phyloP scores from a whole-genome alignment of 2,797 vertebrate species.

The Dromococcyx pavoninus region DNA sequence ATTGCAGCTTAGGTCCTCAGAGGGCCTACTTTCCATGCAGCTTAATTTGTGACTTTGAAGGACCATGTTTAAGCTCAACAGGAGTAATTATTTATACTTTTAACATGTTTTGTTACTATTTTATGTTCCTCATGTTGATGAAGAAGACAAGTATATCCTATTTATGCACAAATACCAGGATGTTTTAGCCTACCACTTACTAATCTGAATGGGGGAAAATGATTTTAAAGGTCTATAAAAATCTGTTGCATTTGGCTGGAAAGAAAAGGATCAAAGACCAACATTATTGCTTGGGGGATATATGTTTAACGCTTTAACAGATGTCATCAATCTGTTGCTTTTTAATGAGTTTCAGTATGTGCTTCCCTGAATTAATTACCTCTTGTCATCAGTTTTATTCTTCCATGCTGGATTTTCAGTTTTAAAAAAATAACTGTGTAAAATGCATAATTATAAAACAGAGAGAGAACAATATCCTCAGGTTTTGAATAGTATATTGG shows the following conservation, averaged over 20 bases:
- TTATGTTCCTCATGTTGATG: not conserved
- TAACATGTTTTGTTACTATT: not conserved
- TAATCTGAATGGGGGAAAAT: not conserved
- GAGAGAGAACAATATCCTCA: not conserved
- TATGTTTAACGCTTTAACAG: conserved; percentile 42
- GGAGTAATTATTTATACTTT: not conserved
- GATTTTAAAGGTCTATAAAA: not conserved
- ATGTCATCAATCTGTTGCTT: conserved; percentile 40
- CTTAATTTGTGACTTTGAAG: not conserved
- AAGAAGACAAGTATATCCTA: not conserved
- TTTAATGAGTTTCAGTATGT: conserved; percentile 36
- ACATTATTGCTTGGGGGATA: not conserved
- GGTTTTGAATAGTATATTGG: not conserved
- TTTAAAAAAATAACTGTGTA: not conserved
- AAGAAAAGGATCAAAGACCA: not conserved
- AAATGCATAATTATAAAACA: not conserved
- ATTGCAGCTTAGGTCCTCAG: not conserved
- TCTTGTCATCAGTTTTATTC: conserved; percentile 1
- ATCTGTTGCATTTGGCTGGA: not conserved
- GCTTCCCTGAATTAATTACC: conserved; percentile 39
- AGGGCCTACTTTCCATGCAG: not conserved
- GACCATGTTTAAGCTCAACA: not conserved
- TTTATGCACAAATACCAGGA: not conserved
- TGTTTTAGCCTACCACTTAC: not conserved
- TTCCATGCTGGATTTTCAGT: not conserved